A percentile compares a stretch with the other conserved stretches of the same genome.
These are phyloP conservation scores for Bursaphelenchus mucronatus DNA, from an alignment of 1,140 invertebrate genomes.

Conservation along the genomic window DNA sequence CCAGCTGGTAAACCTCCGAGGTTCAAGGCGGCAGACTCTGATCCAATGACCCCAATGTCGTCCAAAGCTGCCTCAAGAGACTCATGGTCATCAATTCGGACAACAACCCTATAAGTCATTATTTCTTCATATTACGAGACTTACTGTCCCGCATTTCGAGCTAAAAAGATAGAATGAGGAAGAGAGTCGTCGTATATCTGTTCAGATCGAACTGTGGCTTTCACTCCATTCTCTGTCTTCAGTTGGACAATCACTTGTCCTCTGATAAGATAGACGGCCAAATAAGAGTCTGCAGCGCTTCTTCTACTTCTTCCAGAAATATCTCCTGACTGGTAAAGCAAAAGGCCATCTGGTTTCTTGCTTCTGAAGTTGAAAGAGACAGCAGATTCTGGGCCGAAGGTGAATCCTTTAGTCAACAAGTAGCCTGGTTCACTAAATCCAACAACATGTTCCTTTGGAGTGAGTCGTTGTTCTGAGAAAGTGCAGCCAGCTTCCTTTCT, in stretches of 20 bases:
- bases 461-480: slow-evolving; percentile 44
- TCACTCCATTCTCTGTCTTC: slow-evolving; percentile 49
- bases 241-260: slow-evolving; percentile 53
- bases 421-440: slow-evolving; percentile 52
- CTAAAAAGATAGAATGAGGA: slow-evolving; percentile 54
- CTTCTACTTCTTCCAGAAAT: slow-evolving; percentile 19
- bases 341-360: slow-evolving; percentile 50
- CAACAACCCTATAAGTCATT: slow-evolving; percentile 33
- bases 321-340: slow-evolving; percentile 51
- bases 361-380: slow-evolving; percentile 56
- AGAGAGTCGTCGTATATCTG: slow-evolving; percentile 52
- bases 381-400: slow-evolving; percentile 10
- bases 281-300: slow-evolving; percentile 32
- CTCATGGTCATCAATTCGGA: slow-evolving; percentile 56
- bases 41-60: slow-evolving; percentile 51
- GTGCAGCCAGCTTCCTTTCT: slow-evolving; percentile 48
- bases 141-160: slow-evolving; percentile 43
- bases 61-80: slow-evolving; percentile 40
- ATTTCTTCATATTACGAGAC: slow-evolving; percentile 17
- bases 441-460: slow-evolving; percentile 43
- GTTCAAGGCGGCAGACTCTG: slow-evolving; percentile 20
- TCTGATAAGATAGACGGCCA: slow-evolving; percentile 55
- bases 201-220: slow-evolving; percentile 46
- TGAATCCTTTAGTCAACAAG: slow-evolving; percentile 33
- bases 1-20: slow-evolving; percentile 39